phyloP scores from a whole-genome alignment of 1,140 invertebrate species.

The Dreissena polymorpha region DNA sequence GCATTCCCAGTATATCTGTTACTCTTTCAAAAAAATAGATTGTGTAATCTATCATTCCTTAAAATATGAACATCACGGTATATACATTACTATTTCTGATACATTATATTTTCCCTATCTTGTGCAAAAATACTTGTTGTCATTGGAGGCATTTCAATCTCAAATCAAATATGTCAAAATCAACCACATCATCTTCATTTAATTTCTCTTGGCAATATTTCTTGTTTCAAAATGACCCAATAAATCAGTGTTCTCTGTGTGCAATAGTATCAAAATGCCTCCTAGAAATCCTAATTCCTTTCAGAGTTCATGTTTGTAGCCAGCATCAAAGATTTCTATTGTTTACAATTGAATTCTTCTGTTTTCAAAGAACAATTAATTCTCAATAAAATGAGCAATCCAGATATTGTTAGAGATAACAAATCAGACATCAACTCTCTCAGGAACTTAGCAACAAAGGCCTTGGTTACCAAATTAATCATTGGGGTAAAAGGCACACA shows the following conservation, averaged over 20 bases:
- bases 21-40: not conserved
- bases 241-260: not conserved
- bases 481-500: slow-evolving; percentile 23
- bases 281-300: too few relatives aligned
- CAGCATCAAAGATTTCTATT: slow-evolving; percentile 45
- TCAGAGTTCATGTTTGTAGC: not conserved
- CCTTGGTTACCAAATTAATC: slow-evolving; percentile 45
- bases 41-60: too few relatives aligned
- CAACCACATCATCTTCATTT: not conserved
- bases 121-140: too few relatives aligned
- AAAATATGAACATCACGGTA: too few relatives aligned
- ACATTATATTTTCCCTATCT: too few relatives aligned
- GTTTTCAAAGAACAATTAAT: slow-evolving; percentile 56
- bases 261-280: too few relatives aligned
- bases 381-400: slow-evolving; percentile 53
- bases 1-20: slow-evolving; percentile 2
- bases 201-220: not conserved
- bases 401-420: slow-evolving; percentile 53
- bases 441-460: slow-evolving; percentile 35
- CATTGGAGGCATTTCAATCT: too few relatives aligned
- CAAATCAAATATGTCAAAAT: not conserved
- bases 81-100: too few relatives aligned
- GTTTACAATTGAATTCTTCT: slow-evolving; percentile 57
- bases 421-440: slow-evolving; percentile 46
- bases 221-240: not conserved